Evolutionary conservation across 2,888 invertebrate species (phyloP), one percentile per base, ranked within the genome.

Genomic region (Octodonta nipae): DNA sequence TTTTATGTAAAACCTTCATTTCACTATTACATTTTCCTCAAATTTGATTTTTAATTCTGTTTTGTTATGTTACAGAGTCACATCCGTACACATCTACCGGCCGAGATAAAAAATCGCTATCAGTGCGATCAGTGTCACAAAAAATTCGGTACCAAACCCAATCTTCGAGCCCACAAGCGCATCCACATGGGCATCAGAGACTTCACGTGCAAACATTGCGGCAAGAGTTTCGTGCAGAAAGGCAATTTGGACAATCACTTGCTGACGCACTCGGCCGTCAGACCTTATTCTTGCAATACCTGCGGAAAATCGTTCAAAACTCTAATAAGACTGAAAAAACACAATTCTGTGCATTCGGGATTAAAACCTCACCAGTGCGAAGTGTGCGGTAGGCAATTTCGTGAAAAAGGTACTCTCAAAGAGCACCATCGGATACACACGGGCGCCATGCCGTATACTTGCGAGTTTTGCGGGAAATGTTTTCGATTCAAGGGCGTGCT

Each of bases 341-440:
- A 75, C 46, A 64, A 64, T 34, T 66, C 66, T 5, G 66, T 73
- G 13, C 75, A 75, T 51, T 58, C 59, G 5, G 71, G 71, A 1
- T 60, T 67, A 2, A 74, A 73, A 49, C 71, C 73, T 1, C 71
- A 71, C 49, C 66, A 68, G 46, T 75, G 75, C 45, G 68, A 70
- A 32, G 66, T 69, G 16, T 75, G 75, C 45, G 71, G 71, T 1
- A 58, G 70, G 41, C 65, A 67, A 30, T 76, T 76, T 47, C 63
- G 81, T 6, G 71, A 82, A 39, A 71, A 77, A 32, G 77, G 79
- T 24, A 79, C 82, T 11, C 58, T 83, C 32, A 71, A 75, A 29
- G 77, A 81, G 10, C 83, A 83, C 51, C 73, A 75, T 50, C 70
- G 82, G 15, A 76, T 80, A 8, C 83, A 83, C 43, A 82, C 82